A percentile compares a stretch with the other conserved stretches of the same genome.
These are phyloP conservation scores for Priocnemis perturbator DNA, from an alignment of 2,888 invertebrate genomes.

Conservation along the genomic window DNA sequence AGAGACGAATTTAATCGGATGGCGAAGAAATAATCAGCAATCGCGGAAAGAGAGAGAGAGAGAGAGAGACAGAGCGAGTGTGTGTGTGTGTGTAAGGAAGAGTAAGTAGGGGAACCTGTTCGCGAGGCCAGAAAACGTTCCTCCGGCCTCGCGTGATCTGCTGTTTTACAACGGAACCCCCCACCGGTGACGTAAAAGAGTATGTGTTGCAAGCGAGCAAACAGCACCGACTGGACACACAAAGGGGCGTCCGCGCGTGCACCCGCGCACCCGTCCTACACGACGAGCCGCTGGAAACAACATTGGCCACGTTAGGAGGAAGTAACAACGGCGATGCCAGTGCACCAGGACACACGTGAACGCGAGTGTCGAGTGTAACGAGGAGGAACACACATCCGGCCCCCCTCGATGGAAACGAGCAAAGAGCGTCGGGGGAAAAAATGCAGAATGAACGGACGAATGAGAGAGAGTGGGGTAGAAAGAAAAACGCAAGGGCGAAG, in stretches of 20 bases:
- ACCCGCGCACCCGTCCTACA: too few species aligned
- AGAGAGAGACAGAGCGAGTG: neutral
- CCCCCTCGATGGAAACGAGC: neutral
- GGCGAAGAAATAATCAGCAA: too few species aligned
- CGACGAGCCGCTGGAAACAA: too few species aligned
- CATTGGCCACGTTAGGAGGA: too few species aligned
- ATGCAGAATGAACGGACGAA: slow-evolving; percentile 21
- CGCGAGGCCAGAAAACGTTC: slow-evolving; percentile 25
- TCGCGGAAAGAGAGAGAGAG: too few species aligned
- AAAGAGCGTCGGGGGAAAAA: slow-evolving; percentile 30
- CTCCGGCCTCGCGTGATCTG: slow-evolving; percentile 31
- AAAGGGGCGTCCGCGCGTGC: too few species aligned
- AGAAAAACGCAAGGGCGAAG: neutral
- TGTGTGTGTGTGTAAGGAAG: too few species aligned
- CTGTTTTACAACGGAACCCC: slow-evolving; percentile 38
- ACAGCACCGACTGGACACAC: neutral
- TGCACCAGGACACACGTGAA: too few species aligned
- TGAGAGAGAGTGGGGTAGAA: neutral
- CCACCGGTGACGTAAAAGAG: slow-evolving; percentile 23
- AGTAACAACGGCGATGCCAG: too few species aligned
- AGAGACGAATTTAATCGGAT: too few species aligned
- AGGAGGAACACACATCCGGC: slow-evolving; percentile 18
- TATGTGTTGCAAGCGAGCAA: slow-evolving; percentile 1
- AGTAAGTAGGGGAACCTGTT: slow-evolving; percentile 26
- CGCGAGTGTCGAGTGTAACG: too few species aligned